Evolutionary conservation across 23 tunicate species (phyloP), one percentile per base, ranked within the genome.

Genomic region (Halocynthia roretzi): DNA sequence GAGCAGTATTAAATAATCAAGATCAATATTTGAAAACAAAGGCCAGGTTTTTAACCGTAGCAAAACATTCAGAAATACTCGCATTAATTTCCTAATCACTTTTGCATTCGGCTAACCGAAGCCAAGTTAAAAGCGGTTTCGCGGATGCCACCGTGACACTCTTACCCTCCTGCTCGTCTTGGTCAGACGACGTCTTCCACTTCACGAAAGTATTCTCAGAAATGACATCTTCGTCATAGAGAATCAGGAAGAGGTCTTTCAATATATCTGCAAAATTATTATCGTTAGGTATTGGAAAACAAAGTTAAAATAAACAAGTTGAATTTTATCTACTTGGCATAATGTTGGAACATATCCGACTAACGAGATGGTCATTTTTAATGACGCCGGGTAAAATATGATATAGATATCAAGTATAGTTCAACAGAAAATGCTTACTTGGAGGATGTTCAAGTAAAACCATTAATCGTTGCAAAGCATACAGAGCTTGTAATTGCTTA

Each of bases 361-460:
- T 31, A 31, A 31, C 44, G 44, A 31, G 2, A 31, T 31, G 44
- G n/a, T n/a, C n/a, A n/a, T n/a, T n/a, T n/a, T n/a, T n/a, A n/a
- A n/a, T n/a, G n/a, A n/a, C n/a, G n/a, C n/a, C n/a, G 44, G 44
- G 4, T 1, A 31, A 31, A n/a, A 31, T 31, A 31, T 0, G 44
- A 4, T 1, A 31, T 31, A 31, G 44, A 31, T 31, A 31, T 31
- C 44, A 4, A 31, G 4, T 31, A 31, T 31, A 31, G 4, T 31
- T 0, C 44, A 4, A 31, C 44, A 31, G 44, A 31, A 31, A 31
- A 31, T 31, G 64, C 83, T 58, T 82, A 87, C 93, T 82, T 40
- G 86, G 83, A 14, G 93, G 93, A 58, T 87, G 93, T 51, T 87
- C 93, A 15, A 87, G 55, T 6, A 49, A 72, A 56, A 82, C 69